Percentiles rank a stretch among this genome's conserved stretches.
These are phyloP conservation scores for Aphaenogaster floridana DNA, from an alignment of 1,140 invertebrate genomes.

Conservation along the genomic window DNA sequence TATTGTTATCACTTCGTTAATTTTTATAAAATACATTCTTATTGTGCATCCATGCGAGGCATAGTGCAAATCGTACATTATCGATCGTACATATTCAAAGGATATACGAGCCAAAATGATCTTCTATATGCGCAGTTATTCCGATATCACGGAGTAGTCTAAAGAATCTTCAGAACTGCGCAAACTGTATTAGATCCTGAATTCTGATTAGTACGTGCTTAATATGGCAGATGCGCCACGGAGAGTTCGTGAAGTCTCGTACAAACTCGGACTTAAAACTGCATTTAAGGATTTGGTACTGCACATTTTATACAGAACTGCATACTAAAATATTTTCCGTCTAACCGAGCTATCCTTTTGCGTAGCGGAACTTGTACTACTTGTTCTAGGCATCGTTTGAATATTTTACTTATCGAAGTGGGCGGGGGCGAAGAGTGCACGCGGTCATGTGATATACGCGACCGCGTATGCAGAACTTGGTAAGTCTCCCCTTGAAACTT, in stretches of 20 bases:
- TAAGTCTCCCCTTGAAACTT: conserved; percentile 55
- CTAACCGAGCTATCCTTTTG: neutral
- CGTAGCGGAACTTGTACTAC: neutral
- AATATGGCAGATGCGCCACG: neutral
- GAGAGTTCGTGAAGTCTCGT: neutral
- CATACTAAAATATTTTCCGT: neutral
- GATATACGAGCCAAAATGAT: neutral
- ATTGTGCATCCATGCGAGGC: neutral
- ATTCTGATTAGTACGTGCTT: conserved; percentile 36
- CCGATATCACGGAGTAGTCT: neutral
- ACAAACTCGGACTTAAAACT: neutral
- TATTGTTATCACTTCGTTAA: neutral
- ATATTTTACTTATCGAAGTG: conserved; percentile 56
- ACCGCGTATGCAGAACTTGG: conserved; percentile 56
- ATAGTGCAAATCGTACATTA: neutral
- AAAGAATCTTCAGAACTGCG: conserved; percentile 8
- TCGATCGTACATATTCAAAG: neutral
- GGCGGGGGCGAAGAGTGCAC: neutral
- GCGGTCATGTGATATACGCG: conserved; percentile 48
- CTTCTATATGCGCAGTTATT: neutral
- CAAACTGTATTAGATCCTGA: neutral
- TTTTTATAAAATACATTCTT: neutral
- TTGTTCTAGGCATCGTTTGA: conserved; percentile 31
- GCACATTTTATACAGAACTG: neutral
- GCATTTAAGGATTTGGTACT: conserved; percentile 4